A percentile compares a stretch with the other conserved stretches of the same genome.
phyloP scores from a whole-genome alignment of 2,888 invertebrate genomes.

The Platerodrilus igneus region DNA sequence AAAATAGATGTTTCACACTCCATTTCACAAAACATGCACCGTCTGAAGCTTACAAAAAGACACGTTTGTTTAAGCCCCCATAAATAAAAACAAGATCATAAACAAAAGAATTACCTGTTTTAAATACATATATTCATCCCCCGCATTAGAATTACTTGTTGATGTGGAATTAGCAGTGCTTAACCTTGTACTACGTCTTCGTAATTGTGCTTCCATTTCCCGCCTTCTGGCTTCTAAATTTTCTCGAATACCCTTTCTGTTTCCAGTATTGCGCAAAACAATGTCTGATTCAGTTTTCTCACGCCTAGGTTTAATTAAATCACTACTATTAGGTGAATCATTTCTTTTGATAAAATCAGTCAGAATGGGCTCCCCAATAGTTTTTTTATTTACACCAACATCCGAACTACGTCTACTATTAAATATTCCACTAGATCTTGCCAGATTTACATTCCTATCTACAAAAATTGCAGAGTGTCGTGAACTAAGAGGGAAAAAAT shows the following conservation, averaged over 20 bases:
- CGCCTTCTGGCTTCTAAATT: slow-evolving; percentile 49
- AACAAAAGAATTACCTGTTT: slow-evolving; percentile 43
- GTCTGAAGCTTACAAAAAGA: no score
- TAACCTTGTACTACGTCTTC: slow-evolving; percentile 49
- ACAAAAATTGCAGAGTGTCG: slow-evolving; percentile 70
- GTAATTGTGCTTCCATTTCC: slow-evolving; percentile 48
- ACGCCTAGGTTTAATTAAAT: slow-evolving; percentile 64
- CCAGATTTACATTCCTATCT: slow-evolving; percentile 51
- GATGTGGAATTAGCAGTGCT: slow-evolving; percentile 43
- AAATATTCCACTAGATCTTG: slow-evolving; percentile 66
- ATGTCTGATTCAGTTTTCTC: slow-evolving; percentile 89
- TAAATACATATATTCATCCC: slow-evolving; percentile 46
- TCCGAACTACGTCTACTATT: slow-evolving; percentile 60
- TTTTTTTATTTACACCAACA: slow-evolving; percentile 51
- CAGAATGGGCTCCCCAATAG: slow-evolving; percentile 63
- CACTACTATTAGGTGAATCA: slow-evolving; percentile 41
- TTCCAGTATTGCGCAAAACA: slow-evolving; percentile 62
- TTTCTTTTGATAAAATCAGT: slow-evolving; percentile 64
- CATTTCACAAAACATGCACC: no score
- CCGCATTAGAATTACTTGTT: slow-evolving; percentile 42
- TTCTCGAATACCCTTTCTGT: slow-evolving; percentile 50
- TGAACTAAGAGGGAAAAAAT: slow-evolving; percentile 72
- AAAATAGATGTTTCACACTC: no score
- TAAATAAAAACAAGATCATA: slow-evolving; percentile 13
- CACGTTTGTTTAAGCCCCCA: slow-evolving; percentile 7